Evolutionary conservation across 2,113 vertebrate genomes (phyloP), one percentile per base, ranked within the genome.

Genomic region (Procavia capensis): DNA sequence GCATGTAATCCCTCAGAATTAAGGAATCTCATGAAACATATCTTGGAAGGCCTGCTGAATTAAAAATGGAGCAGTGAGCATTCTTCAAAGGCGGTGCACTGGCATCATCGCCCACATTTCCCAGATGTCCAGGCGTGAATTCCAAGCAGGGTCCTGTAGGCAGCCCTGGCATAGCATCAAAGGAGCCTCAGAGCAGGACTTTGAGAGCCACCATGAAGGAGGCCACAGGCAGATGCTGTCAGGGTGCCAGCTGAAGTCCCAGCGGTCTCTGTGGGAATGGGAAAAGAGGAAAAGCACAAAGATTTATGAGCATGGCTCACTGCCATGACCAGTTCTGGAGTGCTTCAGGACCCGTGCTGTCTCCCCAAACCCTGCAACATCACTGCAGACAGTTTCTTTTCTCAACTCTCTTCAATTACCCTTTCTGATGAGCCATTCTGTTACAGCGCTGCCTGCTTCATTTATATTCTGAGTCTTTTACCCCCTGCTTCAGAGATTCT

Each of bases 151-250:
- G n/a, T 34, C 7, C 22, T 0, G 2, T 2, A 17, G 57, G 61
- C 5, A 64, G 20, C 2, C 39, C 6, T 0, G 2, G 54, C 79
- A 16, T 14, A 24, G 25, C 3, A 1, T 50, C 79, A 22, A 2
- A 68, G 47, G 70, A 63, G 24, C 22, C 41, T 31, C 4, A 11
- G 10, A 5, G 13, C 11, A 25, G n/a, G 22, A 27, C 29, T 39
- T 39, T 5, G 39, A 25, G 29, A 43, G 31, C 74, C 22, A 24
- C 36, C 36, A 11, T 2, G 1, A 2, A 31, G 31, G 43, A 57
- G 88, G 24, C 4, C 13, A 24, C 4, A 11, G 50, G 25, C 17
- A 72, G 39, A 80, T 34, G 31, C 64, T 27, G 5, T 27, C 61
- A 34, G 64, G 64, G 11, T 34, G 31, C 39, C 20, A 25, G 34